Evolutionary conservation across 1,140 invertebrate species (phyloP).

Genomic region (Venustaconcha ellipsiformis): DNA sequence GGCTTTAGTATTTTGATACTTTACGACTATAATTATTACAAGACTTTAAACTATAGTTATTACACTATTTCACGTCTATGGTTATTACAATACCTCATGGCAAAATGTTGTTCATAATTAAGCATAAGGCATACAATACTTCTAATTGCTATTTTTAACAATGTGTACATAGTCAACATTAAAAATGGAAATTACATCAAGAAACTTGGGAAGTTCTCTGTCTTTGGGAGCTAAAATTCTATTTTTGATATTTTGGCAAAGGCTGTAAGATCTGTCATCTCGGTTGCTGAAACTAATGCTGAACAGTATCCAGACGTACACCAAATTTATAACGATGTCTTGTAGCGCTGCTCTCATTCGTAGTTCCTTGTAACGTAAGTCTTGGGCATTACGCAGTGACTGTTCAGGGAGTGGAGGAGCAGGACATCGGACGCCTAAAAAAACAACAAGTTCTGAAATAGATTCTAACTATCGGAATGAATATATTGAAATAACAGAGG

Average conservation of each 20-base stretch:
- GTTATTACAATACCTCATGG: no score
- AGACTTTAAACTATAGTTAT: no score
- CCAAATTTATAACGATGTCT: slow-evolving; percentile 34
- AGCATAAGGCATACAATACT: no score
- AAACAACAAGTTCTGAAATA: not conserved
- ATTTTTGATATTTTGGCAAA: slow-evolving; percentile 29
- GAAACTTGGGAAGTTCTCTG: not conserved
- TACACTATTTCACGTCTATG: no score
- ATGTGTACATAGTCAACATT: no score
- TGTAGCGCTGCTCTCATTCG: slow-evolving; percentile 35
- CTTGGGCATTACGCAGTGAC: slow-evolving; percentile 28
- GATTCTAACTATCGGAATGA: no score
- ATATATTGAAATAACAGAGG: no score
- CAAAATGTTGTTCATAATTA: no score
- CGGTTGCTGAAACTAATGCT: slow-evolving; percentile 44
- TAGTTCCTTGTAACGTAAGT: slow-evolving; percentile 32
- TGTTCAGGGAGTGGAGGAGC: slow-evolving; percentile 33
- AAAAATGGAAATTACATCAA: no score
- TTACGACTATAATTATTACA: no score
- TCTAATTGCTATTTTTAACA: no score
- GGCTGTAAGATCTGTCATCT: slow-evolving; percentile 35
- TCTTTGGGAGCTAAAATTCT: slow-evolving; percentile 26
- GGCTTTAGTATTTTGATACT: no score
- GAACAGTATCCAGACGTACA: slow-evolving; percentile 47
- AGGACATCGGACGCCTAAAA: slow-evolving; percentile 27